These are phyloP conservation scores for Huso huso DNA, from an alignment of 2,797 vertebrate species.

Conservation along the genomic window DNA sequence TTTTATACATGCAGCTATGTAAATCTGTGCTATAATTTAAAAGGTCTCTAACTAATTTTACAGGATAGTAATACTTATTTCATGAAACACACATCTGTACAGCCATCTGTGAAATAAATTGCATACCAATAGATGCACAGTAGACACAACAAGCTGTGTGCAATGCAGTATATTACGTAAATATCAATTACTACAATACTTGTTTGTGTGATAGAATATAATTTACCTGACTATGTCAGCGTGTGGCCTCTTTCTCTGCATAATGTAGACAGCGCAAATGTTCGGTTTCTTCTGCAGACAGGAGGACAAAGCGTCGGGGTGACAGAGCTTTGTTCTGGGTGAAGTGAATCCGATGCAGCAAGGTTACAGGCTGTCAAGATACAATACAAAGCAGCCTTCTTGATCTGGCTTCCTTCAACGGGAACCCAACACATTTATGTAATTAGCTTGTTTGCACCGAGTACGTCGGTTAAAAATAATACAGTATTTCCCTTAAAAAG, in stretches of 20 bases:
- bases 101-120: constrained; percentile 2
- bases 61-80: too few relatives aligned
- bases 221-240: constrained; percentile 15
- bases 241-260: constrained; percentile 8
- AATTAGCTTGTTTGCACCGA: too few relatives aligned
- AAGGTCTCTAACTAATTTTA: not conserved
- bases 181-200: not conserved
- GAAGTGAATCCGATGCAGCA: constrained; percentile 3
- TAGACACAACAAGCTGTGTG: not conserved
- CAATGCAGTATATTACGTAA: not conserved
- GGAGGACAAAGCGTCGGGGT: not conserved
- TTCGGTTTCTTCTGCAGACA: constrained; percentile 14
- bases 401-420: not conserved
- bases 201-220: not conserved
- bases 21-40: not conserved
- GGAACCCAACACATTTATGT: not conserved
- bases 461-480: too few relatives aligned
- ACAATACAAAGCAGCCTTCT: not conserved
- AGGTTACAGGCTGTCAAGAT: not conserved
- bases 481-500: too few relatives aligned
- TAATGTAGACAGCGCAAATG: constrained; percentile 8
- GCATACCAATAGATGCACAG: constrained; percentile 6
- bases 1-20: not conserved
- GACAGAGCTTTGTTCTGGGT: constrained; percentile 11
- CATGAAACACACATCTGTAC: not conserved